Base-by-base conservation (phyloP, 2,797 vertebrate genomes). In the Carduelis carduelis region DNA sequence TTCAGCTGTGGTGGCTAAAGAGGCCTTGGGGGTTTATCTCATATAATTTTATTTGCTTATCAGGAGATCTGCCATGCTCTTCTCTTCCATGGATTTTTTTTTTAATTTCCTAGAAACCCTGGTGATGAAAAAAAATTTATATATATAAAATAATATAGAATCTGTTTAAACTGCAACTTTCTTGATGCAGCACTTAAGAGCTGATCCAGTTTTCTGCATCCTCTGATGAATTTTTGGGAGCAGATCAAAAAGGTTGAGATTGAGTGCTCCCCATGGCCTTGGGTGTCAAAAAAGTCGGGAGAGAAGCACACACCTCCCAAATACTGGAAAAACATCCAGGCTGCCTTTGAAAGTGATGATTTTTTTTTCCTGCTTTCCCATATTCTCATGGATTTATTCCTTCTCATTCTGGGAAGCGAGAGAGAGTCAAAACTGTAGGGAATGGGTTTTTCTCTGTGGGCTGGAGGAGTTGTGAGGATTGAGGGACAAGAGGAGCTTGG, bases 391-490 rank as follows among this genome's bases (percentile, higher is more conserved):
- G 28, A 55, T 79, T 20, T 59, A 7, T 16, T 66, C 47, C 39
- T 81, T 65, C 34, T 39, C 0, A 0, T 13, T 68, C 28, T 9
- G 4, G n/a, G 16, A 27, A 41, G 4, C 15, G 41, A 43, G 41
- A 43, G 35, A 37, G 69, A 5, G 50, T 34, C 35, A 49, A 43
- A 83, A 12, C 50, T 18, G 14, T 22, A 12, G 18, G 70, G 32
- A 26, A 61, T 22, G 2, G 5, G 8, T 0, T 77, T 76, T 80
- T 23, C 37, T 39, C 28, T 0, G 0, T 0, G 2, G 18, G 47
- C 12, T 27, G 57, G 14, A 69, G 35, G 7, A 61, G 32, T 12
- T 26, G 28, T 0, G 11, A 8, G n/a, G 18, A 23, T 1, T 4
- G 30, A 13, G 12, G 59, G 44, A 59, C 23, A 14, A 35, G 52